Base-by-base conservation (phyloP, 1,140 invertebrate species). In the Bombus haemorrhoidalis region DNA sequence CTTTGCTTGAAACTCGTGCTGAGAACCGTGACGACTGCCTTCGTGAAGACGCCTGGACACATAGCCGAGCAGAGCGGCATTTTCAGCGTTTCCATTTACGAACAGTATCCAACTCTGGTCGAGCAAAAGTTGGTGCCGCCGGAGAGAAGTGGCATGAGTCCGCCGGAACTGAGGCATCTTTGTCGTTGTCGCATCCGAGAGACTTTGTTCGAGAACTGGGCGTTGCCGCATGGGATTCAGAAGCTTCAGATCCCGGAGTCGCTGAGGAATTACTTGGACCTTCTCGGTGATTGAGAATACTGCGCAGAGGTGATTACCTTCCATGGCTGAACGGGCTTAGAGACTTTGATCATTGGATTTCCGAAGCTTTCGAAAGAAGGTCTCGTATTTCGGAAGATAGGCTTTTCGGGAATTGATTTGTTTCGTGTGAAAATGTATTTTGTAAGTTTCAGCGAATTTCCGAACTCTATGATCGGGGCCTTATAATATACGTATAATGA, bases 171-270 rank as follows among this genome's bases (percentile, higher is more conserved):
- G 1, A 93, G 84, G 59, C 96, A 96, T 83, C 83, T 96, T 2
- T 94, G 94, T 83, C 95, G 97, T 78, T 97, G 97, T 92, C 91
- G 91, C 25, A 96, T 98, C 57, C 95, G 98, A 82, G 93, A 97
- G n/a, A 92, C 92, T 57, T 91, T 98, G 37, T 96, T 96, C 92
- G 85, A 95, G 2, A 97, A 97, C 91, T 97, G 97, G 94, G 96
- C 97, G 77, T 91, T 98, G 37, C 97, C 97, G 0, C 95, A 96
- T 88, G 97, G 97, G 25, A 97, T 98, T 86, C 94, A 95, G 85
- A 95, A 95, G 12, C 92, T 98, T 37, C 95, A 96, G 3, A 92
- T 98, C 85, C 97, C 98, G 0, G 92, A 95, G 66, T 93, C 94
- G 13, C 89, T 98, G 72, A 96, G 96, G 85, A 95, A 95, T 86